These are phyloP conservation scores for Drepana falcataria DNA, from an alignment of 2,888 invertebrate genomes.

Conservation along the genomic window DNA sequence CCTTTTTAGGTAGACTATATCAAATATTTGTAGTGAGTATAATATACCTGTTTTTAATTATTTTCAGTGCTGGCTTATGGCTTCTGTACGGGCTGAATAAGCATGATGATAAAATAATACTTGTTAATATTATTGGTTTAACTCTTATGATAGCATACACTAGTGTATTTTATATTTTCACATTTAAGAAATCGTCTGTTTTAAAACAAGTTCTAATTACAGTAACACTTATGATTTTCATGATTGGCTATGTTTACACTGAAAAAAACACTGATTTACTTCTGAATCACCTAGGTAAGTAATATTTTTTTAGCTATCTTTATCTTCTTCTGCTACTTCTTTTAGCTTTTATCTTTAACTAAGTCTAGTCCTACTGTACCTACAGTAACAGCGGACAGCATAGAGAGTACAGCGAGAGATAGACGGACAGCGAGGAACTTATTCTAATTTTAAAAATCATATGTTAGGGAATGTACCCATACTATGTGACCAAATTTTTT, in stretches of 20 bases:
- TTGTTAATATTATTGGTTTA: slow-evolving; percentile 87
- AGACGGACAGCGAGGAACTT: too few species aligned
- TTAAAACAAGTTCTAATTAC: slow-evolving; percentile 80
- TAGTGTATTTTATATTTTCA: slow-evolving; percentile 84
- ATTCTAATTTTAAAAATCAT: too few species aligned
- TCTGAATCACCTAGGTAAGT: slow-evolving; percentile 81
- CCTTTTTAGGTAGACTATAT: too few species aligned
- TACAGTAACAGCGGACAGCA: too few species aligned
- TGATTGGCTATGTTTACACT: slow-evolving; percentile 79
- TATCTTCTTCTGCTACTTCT: too few species aligned
- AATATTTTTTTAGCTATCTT: neutral
- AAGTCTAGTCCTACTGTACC: too few species aligned
- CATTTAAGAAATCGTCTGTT: slow-evolving; percentile 82
- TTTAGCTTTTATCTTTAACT: too few species aligned
- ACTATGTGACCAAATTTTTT: too few species aligned
- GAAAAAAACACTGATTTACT: slow-evolving; percentile 75
- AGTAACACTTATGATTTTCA: slow-evolving; percentile 67
- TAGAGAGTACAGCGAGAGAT: too few species aligned
- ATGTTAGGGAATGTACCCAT: too few species aligned
- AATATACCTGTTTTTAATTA: neutral
- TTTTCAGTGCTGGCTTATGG: slow-evolving; percentile 86
- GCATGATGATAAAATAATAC: slow-evolving; percentile 83
- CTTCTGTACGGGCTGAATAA: slow-evolving; percentile 87
- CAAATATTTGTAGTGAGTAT: too few species aligned
- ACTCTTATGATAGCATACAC: slow-evolving; percentile 84